Base-by-base conservation (phyloP, 2,797 vertebrate genomes). In the Onychomys leucogaster region DNA sequence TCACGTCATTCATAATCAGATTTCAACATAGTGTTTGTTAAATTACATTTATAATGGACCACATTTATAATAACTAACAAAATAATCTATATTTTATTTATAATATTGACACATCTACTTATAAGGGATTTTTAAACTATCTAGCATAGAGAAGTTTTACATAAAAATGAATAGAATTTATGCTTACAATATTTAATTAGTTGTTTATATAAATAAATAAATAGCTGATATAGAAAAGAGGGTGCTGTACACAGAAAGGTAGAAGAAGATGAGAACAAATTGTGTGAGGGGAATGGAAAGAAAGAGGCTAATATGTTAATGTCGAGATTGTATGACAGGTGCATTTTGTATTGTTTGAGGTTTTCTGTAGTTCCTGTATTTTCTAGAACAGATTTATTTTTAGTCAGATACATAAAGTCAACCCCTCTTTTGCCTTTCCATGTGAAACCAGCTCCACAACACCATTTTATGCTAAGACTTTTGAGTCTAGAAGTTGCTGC, bases 401-500 rank as follows among this genome's bases (percentile, higher is more conserved):
- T 37, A 59, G 59, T 71, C 41, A 71, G 2, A 43, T 75, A 80
- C 86, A 46, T 23, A 84, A 88, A 94, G 46, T 37, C 71, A 27
- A 2, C 17, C 27, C 12, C 25, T 96, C 89, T 75, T 80, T 85
- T 69, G 27, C 43, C 71, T 91, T 92, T 94, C 37, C n/a, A 5
- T 71, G 34, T 55, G 87, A 90, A 91, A 96, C 69, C 71, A 0
- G 0, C 9, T 37, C 29, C 90, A n/a, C 10, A 6, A n/a, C 10
- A 6, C 61, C n/a, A 21, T 69, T 94, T 95, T 43, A n/a, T 91
- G 94, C 4, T 76, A 52, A 87, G 73, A 63, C 61, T 65, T 67
- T 91, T 57, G 34, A 23, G 97, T 96, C 97, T 95, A 2, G 57
- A 97, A 97, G 87, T 37, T 77, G 23, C 46, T 92, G 10, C 23